Percentiles rank a stretch among this genome's conserved stretches.
Conservation (phyloP, 2,888 invertebrate species). For the Theretra japonica region DNA sequence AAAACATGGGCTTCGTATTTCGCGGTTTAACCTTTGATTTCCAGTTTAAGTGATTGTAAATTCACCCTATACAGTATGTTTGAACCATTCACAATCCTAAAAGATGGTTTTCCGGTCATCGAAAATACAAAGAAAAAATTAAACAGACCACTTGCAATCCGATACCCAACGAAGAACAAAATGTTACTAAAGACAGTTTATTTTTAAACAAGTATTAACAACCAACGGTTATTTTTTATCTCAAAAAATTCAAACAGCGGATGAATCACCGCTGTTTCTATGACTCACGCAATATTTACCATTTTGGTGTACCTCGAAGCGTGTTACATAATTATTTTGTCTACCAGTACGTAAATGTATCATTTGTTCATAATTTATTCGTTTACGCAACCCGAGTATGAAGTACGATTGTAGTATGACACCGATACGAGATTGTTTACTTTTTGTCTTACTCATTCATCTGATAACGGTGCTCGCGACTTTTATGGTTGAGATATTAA, state of each 20-base stretch:
- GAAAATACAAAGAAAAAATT: no score
- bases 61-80: no score
- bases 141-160: no score
- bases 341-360: background rate
- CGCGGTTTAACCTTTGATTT: background rate
- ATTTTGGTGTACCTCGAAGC: conserved; percentile 3
- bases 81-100: no score
- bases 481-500: background rate
- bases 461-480: conserved; percentile 4
- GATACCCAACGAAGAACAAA: background rate
- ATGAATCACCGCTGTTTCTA: conserved; percentile 6
- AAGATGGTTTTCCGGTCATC: no score
- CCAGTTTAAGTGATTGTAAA: background rate
- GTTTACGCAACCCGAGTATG: background rate
- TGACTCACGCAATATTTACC: conserved; percentile 13
- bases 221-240: background rate
- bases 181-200: background rate
- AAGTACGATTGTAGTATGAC: background rate
- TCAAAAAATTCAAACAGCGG: background rate
- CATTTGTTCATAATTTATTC: conserved; percentile 7
- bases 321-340: background rate
- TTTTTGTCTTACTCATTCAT: conserved; percentile 10
- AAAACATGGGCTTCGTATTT: background rate
- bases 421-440: conserved; percentile 1
- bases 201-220: background rate